phyloP scores from a whole-genome alignment of 2,888 invertebrate species.

The Gerosis bhagava region DNA sequence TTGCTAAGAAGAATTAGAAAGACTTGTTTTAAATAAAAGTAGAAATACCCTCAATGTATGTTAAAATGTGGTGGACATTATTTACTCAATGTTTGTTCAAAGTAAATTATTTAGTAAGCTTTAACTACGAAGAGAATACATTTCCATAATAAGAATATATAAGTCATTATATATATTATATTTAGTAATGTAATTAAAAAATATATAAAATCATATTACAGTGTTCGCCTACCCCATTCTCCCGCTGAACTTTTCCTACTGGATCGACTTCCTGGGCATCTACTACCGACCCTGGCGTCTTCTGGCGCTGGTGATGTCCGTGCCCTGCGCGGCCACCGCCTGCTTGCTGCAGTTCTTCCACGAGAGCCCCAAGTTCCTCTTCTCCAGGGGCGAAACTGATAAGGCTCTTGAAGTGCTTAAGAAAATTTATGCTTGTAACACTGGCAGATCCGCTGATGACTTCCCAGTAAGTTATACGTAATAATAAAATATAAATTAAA shows the following conservation, averaged over 20 bases:
- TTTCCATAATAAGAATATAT: too few relatives aligned
- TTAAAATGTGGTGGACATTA: too few relatives aligned
- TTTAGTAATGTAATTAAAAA: too few relatives aligned
- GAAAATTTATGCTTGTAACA: conserved; percentile 63
- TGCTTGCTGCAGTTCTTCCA: conserved; percentile 83
- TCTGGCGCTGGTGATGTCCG: conserved; percentile 84
- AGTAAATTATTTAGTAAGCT: too few relatives aligned
- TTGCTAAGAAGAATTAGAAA: too few relatives aligned
- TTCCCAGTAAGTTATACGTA: conserved; percentile 67
- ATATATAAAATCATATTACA: too few relatives aligned
- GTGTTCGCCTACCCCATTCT: conserved; percentile 87
- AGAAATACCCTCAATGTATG: too few relatives aligned
- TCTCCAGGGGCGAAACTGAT: conserved; percentile 80
- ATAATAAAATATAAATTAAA: too few relatives aligned
- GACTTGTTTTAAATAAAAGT: too few relatives aligned
- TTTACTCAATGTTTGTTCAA: too few relatives aligned
- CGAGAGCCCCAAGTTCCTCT: conserved; percentile 91
- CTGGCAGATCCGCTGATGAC: conserved; percentile 55
- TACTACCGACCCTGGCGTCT: conserved; percentile 89
- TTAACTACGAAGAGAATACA: not conserved
- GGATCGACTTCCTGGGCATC: conserved; percentile 73
- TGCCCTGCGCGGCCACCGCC: conserved; percentile 85
- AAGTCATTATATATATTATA: too few relatives aligned
- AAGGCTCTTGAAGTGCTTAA: conserved; percentile 78
- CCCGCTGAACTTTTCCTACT: conserved; percentile 77